These are phyloP conservation scores for Cynodonichthys magdalenae DNA, from an alignment of 2,797 vertebrate genomes.

Conservation along the genomic window DNA sequence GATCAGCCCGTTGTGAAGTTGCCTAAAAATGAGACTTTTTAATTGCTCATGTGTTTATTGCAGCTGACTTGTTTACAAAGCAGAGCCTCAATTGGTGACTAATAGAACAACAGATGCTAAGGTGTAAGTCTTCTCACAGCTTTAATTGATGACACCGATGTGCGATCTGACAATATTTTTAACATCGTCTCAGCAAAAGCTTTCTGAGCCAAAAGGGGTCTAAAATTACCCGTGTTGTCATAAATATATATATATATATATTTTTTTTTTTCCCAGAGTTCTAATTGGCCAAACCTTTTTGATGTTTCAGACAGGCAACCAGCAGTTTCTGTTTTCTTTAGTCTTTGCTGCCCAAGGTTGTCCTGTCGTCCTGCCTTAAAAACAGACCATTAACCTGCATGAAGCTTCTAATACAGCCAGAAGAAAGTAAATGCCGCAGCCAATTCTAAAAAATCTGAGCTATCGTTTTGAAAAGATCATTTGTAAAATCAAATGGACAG, in stretches of 20 bases:
- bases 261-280: not conserved
- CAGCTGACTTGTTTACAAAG: not conserved
- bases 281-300: constrained; percentile 28
- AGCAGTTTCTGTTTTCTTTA: constrained; percentile 44
- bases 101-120: not conserved
- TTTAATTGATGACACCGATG: constrained; percentile 6
- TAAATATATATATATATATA: not conserved
- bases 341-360: constrained; percentile 41
- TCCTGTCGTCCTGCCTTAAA: constrained; percentile 39
- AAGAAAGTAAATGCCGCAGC: constrained; percentile 13
- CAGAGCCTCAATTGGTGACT: not conserved
- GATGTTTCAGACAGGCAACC: constrained; percentile 41
- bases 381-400: constrained; percentile 30
- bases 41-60: constrained; percentile 5
- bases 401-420: constrained; percentile 52
- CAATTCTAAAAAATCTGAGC: too few relatives aligned
- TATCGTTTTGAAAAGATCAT: too few relatives aligned
- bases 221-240: constrained; percentile 14
- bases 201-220: not conserved
- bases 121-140: not conserved
- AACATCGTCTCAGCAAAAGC: too few relatives aligned
- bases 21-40: constrained; percentile 4
- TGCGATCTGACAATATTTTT: too few relatives aligned
- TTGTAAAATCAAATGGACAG: too few relatives aligned
- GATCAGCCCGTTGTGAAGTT: not conserved